These are phyloP conservation scores for Coecobrya sp. DNA, from an alignment of 2,888 invertebrate genomes.

Conservation along the genomic window DNA sequence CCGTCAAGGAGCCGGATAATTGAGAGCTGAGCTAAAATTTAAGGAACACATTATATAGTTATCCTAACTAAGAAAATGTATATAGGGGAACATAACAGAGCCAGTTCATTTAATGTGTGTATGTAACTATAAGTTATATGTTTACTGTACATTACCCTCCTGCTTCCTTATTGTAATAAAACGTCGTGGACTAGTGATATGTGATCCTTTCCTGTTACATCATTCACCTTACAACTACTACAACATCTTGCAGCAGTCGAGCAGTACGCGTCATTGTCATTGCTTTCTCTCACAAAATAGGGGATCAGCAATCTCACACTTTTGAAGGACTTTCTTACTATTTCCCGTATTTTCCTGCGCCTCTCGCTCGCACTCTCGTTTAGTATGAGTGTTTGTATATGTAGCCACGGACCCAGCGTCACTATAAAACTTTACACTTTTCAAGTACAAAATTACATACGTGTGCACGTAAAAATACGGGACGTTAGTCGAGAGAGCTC, in stretches of 20 bases:
- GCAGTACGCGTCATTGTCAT: constrained; percentile 42
- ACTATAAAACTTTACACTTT: constrained; percentile 16
- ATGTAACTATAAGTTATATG: not conserved
- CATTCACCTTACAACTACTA: constrained; percentile 28
- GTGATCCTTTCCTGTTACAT: constrained; percentile 25
- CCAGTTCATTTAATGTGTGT: constrained; percentile 16
- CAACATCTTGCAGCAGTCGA: not conserved
- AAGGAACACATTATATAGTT: not conserved
- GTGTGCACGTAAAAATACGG: constrained; percentile 16
- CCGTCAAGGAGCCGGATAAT: constrained; percentile 15
- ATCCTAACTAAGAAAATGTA: constrained; percentile 14
- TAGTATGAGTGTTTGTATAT: not conserved
- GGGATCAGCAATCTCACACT: constrained; percentile 43
- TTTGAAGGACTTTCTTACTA: constrained; percentile 24
- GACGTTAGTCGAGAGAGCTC: constrained; percentile 45
- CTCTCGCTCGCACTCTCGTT: not conserved
- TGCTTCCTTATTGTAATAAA: constrained; percentile 26
- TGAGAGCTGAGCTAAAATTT: constrained; percentile 51
- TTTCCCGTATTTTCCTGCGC: not conserved
- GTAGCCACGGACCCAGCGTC: not conserved
- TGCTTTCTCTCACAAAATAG: constrained; percentile 36
- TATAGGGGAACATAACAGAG: constrained; percentile 24
- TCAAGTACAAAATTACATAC: constrained; percentile 36
- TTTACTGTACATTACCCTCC: constrained; percentile 14
- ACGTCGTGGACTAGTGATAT: not conserved